A percentile compares a stretch with the other conserved stretches of the same genome.
These are phyloP conservation scores for Pelecanus crispus DNA, from an alignment of 2,113 vertebrate genomes.

Conservation along the genomic window DNA sequence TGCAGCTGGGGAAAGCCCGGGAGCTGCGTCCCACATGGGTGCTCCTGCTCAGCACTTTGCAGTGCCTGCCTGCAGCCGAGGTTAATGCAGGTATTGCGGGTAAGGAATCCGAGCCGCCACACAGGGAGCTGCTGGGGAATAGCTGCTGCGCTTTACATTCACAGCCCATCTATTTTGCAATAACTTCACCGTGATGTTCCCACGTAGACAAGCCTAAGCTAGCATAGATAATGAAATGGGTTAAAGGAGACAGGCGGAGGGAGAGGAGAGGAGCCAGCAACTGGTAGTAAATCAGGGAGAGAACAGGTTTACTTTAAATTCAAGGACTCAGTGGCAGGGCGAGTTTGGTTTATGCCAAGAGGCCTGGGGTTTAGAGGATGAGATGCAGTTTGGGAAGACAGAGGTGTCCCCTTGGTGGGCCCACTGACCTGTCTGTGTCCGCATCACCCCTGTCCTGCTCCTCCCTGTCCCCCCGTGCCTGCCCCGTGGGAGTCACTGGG, in stretches of 20 bases:
- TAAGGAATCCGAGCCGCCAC: not conserved
- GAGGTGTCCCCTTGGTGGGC: not conserved
- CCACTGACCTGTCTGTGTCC: not conserved
- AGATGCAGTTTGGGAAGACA: not conserved
- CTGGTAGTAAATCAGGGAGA: conserved; percentile 48
- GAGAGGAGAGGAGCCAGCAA: conserved; percentile 56
- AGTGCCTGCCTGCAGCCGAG: not conserved
- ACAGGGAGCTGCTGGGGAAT: conserved; percentile 40
- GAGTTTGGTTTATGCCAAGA: not conserved
- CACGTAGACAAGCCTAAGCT: conserved; percentile 67
- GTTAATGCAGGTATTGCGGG: not conserved
- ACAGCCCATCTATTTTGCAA: conserved; percentile 65
- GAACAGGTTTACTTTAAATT: conserved; percentile 39
- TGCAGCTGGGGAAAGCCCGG: not conserved
- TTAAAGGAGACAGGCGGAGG: conserved; percentile 60
- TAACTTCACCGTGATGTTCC: conserved; percentile 57
- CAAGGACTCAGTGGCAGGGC: conserved; percentile 20
- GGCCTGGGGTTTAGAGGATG: not conserved
- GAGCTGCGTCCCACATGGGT: not conserved
- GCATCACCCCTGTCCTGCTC: not conserved
- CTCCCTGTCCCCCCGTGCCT: not conserved
- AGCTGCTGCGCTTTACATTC: conserved; percentile 47
- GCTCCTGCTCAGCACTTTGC: not conserved
- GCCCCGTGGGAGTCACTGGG: not conserved
- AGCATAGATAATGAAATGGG: conserved; percentile 68